These are phyloP conservation scores for Cryptophagus acutangulus DNA, from an alignment of 2,888 invertebrate species.

Conservation along the genomic window DNA sequence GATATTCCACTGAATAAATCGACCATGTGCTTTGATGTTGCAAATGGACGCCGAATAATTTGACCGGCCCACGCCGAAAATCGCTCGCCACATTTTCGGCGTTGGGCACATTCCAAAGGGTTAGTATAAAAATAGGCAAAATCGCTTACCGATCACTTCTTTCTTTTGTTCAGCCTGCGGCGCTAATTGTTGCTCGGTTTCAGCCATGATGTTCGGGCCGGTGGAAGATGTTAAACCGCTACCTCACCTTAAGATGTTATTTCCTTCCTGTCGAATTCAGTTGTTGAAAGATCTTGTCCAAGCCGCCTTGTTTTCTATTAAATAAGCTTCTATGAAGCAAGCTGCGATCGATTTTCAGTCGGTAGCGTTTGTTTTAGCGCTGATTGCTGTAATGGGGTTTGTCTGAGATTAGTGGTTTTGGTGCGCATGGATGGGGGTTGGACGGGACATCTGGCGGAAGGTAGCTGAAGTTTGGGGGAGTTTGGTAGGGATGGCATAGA, in stretches of 20 bases:
- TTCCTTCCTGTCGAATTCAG: slow-evolving; percentile 57
- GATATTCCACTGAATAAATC: slow-evolving; percentile 1
- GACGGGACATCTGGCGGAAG: no score
- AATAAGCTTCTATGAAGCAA: slow-evolving; percentile 33
- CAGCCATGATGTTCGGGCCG: slow-evolving; percentile 77
- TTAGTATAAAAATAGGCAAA: slow-evolving; percentile 11
- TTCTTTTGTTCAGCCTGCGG: slow-evolving; percentile 70
- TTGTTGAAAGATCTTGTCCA: slow-evolving; percentile 47
- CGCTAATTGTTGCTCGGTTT: slow-evolving; percentile 73
- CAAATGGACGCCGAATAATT: slow-evolving; percentile 43
- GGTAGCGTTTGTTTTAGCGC: no score
- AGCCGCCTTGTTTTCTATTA: slow-evolving; percentile 37
- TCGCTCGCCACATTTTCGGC: slow-evolving; percentile 14
- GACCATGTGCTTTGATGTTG: slow-evolving; percentile 39
- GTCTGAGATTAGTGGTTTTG: no score
- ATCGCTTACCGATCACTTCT: slow-evolving; percentile 77
- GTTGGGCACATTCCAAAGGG: no score
- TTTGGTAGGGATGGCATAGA: no score
- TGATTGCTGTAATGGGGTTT: no score
- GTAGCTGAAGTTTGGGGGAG: no score
- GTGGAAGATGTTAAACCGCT: slow-evolving; percentile 73
- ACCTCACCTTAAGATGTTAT: slow-evolving; percentile 71
- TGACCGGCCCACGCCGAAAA: slow-evolving; percentile 24
- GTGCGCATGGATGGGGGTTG: no score
- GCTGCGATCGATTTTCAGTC: no score